Conservation (phyloP, 1,140 invertebrate genomes). For the Uloborus diversus region DNA sequence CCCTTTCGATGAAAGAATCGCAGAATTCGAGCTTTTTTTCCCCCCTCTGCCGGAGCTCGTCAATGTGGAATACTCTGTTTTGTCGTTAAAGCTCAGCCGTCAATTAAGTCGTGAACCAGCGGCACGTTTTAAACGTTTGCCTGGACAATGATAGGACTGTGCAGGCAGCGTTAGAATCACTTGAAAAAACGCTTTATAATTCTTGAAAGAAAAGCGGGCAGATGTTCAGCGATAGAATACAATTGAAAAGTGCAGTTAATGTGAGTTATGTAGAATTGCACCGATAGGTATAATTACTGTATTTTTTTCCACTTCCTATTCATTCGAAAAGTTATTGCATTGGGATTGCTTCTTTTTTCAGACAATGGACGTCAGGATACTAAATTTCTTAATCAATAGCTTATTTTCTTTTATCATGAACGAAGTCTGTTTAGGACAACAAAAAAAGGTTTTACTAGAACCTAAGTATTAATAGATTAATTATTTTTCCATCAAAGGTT, state of each 20-base stretch:
- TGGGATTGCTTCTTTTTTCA: no score
- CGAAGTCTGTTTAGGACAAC: not conserved
- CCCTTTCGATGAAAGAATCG: no score
- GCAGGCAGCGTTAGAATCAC: not conserved
- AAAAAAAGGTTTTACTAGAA: no score
- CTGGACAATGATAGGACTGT: constrained; percentile 30
- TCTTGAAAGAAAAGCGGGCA: not conserved
- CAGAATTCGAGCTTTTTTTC: no score
- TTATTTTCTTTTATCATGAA: not conserved
- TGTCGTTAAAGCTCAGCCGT: not conserved
- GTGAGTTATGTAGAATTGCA: not conserved
- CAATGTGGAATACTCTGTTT: not conserved
- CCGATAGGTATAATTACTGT: no score
- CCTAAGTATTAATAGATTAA: no score
- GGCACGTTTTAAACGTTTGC: constrained; percentile 28
- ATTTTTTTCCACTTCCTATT: no score
- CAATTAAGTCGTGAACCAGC: constrained; percentile 2
- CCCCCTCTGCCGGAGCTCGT: no score
- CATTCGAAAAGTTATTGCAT: no score
- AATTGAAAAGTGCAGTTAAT: not conserved
- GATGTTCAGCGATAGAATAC: not conserved
- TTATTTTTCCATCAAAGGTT: no score
- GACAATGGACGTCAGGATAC: no score
- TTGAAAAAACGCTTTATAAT: not conserved
- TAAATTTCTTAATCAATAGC: no score